Evolutionary conservation across 2,113 vertebrate species (phyloP).

Genomic region (Gorsachius goisagi): DNA sequence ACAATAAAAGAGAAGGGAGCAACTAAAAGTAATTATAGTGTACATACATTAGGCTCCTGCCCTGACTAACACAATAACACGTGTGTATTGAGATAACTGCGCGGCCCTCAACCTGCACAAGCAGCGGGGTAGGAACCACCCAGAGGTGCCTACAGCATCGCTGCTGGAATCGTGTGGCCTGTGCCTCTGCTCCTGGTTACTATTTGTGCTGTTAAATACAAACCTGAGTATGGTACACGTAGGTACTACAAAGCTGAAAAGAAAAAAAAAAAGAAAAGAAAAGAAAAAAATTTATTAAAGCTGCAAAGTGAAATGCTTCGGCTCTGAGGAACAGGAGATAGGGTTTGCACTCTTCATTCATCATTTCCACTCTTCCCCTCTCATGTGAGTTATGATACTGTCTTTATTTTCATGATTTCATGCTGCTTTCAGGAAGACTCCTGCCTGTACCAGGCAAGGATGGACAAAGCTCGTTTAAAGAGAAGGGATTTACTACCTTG

Average conservation of each 20-base stretch:
- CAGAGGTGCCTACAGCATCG: not conserved
- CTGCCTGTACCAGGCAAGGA: not conserved
- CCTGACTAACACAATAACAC: slow-evolving; percentile 44
- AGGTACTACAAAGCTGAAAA: not conserved
- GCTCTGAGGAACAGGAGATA: rapidly evolving
- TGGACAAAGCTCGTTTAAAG: not conserved
- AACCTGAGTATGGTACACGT: not conserved
- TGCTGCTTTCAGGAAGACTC: not conserved
- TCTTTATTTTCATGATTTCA: not conserved
- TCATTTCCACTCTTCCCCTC: not conserved
- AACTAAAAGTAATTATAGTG: slow-evolving; percentile 60
- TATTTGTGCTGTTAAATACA: not conserved
- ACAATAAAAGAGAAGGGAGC: slow-evolving; percentile 34
- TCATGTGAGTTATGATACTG: rapidly evolving
- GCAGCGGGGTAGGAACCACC: not conserved
- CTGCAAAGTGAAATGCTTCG: not conserved
- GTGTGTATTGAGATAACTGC: not conserved
- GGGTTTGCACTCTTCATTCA: not conserved
- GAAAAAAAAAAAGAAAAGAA: not conserved
- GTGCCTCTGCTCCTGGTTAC: not conserved
- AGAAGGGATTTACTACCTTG: not conserved
- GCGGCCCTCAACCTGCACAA: not conserved
- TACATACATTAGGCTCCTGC: slow-evolving; percentile 30
- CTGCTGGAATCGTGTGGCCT: not conserved
- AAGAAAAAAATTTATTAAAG: not conserved